These are phyloP conservation scores for Eristalis intricaria DNA, from an alignment of 2,888 invertebrate species.

Conservation along the genomic window DNA sequence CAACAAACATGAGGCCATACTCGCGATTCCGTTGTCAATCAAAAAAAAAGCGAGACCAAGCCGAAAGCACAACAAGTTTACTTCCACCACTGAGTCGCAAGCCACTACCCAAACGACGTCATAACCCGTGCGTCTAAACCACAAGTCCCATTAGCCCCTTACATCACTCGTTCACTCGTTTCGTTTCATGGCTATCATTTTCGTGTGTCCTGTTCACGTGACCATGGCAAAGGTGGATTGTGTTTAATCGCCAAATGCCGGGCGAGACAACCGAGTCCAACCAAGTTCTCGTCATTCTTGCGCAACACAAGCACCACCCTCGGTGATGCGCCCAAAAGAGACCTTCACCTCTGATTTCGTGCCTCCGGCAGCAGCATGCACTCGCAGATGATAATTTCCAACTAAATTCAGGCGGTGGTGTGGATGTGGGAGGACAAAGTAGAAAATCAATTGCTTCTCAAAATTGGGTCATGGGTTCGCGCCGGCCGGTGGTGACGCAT, in stretches of 20 bases:
- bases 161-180: too few relatives aligned
- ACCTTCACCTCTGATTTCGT: slow-evolving; percentile 41
- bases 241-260: neutral
- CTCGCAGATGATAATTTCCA: neutral
- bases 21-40: too few relatives aligned
- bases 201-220: neutral
- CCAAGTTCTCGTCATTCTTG: slow-evolving; percentile 1
- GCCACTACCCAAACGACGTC: too few relatives aligned
- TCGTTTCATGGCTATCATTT: too few relatives aligned
- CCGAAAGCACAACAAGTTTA: too few relatives aligned
- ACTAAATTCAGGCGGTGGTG: neutral
- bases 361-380: neutral
- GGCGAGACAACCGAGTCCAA: neutral
- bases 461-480: slow-evolving; percentile 40
- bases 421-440: neutral
- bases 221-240: neutral
- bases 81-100: too few relatives aligned
- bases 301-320: slow-evolving; percentile 12
- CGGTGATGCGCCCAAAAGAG: slow-evolving; percentile 19
- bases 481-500: neutral
- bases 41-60: too few relatives aligned
- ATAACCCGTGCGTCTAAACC: too few relatives aligned
- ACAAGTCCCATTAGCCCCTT: too few relatives aligned
- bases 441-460: neutral
- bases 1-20: too few relatives aligned